phyloP scores from a whole-genome alignment of 2,113 vertebrate genomes.

The Hippopotamus amphibius region DNA sequence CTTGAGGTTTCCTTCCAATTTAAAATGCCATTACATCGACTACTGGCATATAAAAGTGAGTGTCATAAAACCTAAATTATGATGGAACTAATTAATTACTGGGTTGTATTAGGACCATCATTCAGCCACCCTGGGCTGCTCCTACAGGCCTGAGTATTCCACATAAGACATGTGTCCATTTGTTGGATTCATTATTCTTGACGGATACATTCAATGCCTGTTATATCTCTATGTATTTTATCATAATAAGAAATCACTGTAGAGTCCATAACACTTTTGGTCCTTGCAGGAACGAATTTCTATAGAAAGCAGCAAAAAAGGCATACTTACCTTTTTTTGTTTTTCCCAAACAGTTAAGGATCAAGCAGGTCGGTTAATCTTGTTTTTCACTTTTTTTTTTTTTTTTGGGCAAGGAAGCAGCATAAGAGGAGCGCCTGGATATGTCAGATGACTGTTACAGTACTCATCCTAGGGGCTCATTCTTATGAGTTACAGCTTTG shows the following conservation, averaged over 20 bases:
- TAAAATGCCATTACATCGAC: conserved; percentile 82
- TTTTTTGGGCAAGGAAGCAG: neutral
- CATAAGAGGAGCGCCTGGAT: neutral
- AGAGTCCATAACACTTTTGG: conserved; percentile 36
- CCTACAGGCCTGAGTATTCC: conserved; percentile 48
- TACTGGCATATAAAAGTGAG: conserved; percentile 78
- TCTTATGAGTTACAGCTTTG: rapidly evolving
- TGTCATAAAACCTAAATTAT: conserved; percentile 82
- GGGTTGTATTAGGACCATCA: conserved; percentile 70
- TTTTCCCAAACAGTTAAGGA: neutral
- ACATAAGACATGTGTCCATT: conserved; percentile 64
- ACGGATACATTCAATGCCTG: conserved; percentile 58
- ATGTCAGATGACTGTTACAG: rapidly evolving
- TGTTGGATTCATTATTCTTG: conserved; percentile 66
- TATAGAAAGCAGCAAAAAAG: conserved; percentile 66
- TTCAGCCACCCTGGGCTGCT: conserved; percentile 65
- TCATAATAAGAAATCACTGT: conserved; percentile 70
- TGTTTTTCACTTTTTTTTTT: neutral
- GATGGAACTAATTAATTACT: conserved; percentile 81
- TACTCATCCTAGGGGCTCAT: neutral
- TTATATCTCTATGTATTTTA: conserved; percentile 55
- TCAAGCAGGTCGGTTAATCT: neutral
- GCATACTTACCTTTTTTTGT: conserved; percentile 32
- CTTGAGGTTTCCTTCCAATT: conserved; percentile 78
- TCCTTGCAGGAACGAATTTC: conserved; percentile 36